phyloP scores from a whole-genome alignment of 2,797 vertebrate genomes.

The Gouania willdenowi region DNA sequence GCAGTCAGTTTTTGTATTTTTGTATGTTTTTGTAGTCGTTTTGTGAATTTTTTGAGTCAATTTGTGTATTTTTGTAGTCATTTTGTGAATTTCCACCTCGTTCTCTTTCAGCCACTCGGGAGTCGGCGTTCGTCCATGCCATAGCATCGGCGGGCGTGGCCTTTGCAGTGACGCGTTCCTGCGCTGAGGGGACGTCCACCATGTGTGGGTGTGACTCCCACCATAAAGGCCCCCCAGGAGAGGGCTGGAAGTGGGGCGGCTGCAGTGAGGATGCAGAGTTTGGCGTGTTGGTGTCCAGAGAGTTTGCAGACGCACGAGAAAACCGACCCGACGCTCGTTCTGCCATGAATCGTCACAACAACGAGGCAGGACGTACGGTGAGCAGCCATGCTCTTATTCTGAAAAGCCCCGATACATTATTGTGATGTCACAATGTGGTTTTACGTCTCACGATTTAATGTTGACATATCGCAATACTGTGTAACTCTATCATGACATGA shows the following conservation, averaged over 20 bases:
- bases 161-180: conserved; percentile 91
- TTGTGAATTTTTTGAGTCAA: too few species aligned
- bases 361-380: conserved; percentile 94
- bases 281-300: conserved; percentile 92
- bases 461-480: too few species aligned
- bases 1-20: too few species aligned
- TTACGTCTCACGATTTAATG: too few species aligned
- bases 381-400: too few species aligned
- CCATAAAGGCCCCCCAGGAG: conserved; percentile 91
- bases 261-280: conserved; percentile 98
- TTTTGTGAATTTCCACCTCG: too few species aligned
- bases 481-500: too few species aligned
- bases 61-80: too few species aligned
- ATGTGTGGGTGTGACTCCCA: conserved; percentile 96
- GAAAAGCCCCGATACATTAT: too few species aligned
- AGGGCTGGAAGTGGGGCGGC: conserved; percentile 98
- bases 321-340: conserved; percentile 95
- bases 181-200: conserved; percentile 89
- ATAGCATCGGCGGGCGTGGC: conserved; percentile 95
- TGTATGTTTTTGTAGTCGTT: too few species aligned
- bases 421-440: too few species aligned
- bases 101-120: conserved; percentile 83
- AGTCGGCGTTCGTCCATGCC: conserved; percentile 95
- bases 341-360: conserved; percentile 98
- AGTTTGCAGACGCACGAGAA: conserved; percentile 93